Conservation (phyloP, 1,140 invertebrate species). For the Drosophila bipectinata region DNA sequence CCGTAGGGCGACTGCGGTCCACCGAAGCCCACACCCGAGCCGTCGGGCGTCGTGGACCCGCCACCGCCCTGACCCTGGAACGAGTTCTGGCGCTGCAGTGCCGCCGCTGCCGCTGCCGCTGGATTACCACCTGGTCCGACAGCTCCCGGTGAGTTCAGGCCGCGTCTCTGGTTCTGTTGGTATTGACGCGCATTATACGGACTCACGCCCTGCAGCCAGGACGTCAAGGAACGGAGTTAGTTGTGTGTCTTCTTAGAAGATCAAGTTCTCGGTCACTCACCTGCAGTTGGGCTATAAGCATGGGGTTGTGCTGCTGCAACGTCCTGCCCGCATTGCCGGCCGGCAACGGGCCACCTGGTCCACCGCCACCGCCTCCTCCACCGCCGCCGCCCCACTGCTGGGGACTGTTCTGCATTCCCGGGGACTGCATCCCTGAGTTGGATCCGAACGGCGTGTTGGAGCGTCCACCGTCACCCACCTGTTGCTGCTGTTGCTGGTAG, state of each 20-base stretch:
- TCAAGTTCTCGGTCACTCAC: conserved; percentile 81
- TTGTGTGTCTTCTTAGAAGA: not conserved
- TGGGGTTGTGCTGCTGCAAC: conserved; percentile 90
- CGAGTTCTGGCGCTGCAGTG: conserved; percentile 76
- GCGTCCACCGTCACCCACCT: conserved; percentile 60
- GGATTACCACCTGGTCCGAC: conserved; percentile 51
- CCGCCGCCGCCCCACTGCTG: conserved; percentile 61
- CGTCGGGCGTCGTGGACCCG: conserved; percentile 65
- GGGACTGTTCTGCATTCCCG: conserved; percentile 67
- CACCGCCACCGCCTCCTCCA: conserved; percentile 33
- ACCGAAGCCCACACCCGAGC: conserved; percentile 66
- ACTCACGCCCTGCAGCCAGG: conserved; percentile 61
- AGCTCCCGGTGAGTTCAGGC: conserved; percentile 85
- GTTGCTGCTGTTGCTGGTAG: conserved; percentile 75
- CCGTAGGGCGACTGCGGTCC: conserved; percentile 85
- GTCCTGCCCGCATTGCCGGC: conserved; percentile 60
- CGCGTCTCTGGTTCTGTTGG: conserved; percentile 84
- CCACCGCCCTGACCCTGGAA: conserved; percentile 83
- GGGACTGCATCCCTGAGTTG: conserved; percentile 68
- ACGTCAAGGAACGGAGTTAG: conserved; percentile 40
- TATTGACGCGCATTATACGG: conserved; percentile 75
- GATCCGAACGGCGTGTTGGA: conserved; percentile 63
- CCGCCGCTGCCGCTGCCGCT: conserved; percentile 34
- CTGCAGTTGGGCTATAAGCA: conserved; percentile 91
- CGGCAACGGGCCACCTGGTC: conserved; percentile 43